phyloP scores from a whole-genome alignment of 2,113 vertebrate species.

The Lipotes vexillifer region DNA sequence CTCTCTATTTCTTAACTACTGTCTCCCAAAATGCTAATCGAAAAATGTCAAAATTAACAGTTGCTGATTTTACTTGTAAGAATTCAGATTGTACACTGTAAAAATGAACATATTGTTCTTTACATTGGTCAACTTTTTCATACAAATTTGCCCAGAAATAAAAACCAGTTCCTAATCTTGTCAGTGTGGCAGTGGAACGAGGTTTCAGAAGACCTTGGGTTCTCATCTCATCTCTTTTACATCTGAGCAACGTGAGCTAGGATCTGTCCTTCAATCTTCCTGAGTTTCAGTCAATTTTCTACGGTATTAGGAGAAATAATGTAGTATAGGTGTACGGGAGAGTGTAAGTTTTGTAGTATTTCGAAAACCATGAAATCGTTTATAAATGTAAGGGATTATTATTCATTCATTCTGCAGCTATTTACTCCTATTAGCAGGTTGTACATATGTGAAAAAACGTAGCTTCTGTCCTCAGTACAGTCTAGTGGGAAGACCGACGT shows the following conservation, averaged over 20 bases:
- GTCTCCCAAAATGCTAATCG: background rate
- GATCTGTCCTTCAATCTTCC: background rate
- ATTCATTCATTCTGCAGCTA: background rate
- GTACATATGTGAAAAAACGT: background rate
- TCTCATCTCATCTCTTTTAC: background rate
- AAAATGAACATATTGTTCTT: background rate
- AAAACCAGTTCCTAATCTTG: background rate
- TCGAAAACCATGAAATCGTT: background rate
- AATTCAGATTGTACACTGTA: background rate
- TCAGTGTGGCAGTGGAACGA: background rate
- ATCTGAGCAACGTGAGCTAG: background rate
- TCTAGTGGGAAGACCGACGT: background rate
- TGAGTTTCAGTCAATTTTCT: background rate
- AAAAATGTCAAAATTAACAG: conserved; percentile 5
- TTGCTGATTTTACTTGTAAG: conserved; percentile 31
- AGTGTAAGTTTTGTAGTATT: background rate
- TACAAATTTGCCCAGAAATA: background rate
- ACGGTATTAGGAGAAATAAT: background rate
- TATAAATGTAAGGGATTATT: background rate
- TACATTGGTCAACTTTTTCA: background rate
- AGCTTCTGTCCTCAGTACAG: background rate
- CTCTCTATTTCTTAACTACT: background rate
- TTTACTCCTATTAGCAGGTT: background rate
- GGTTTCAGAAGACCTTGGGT: background rate
- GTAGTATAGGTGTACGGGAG: background rate